Conservation (phyloP, 2,113 vertebrate genomes). For the Rattus norvegicus region GRCr8 NC_086039.1:141509001-141509500, state of each 20-base stretch:
- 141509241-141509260: neutral
- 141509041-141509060: neutral
- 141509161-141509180: constrained; percentile 7
- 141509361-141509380: constrained; percentile 31
- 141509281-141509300: neutral
- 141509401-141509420: neutral
- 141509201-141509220: neutral
- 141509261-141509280: neutral
- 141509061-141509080: neutral
- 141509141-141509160: neutral
- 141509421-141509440: neutral
- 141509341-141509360: constrained; percentile 41
- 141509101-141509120: neutral
- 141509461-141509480: constrained; percentile 50
- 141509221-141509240: neutral
- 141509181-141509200: neutral
- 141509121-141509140: neutral
- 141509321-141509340: neutral
- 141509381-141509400: neutral
- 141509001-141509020: neutral
- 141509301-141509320: constrained; percentile 9
- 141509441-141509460: constrained; percentile 40
- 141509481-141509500: neutral
- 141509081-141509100: neutral
- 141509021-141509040: neutral